Percentiles rank a stretch among this genome's conserved stretches.
Conservation (phyloP, 2,888 invertebrate species). For the Eilema griseolum region DNA sequence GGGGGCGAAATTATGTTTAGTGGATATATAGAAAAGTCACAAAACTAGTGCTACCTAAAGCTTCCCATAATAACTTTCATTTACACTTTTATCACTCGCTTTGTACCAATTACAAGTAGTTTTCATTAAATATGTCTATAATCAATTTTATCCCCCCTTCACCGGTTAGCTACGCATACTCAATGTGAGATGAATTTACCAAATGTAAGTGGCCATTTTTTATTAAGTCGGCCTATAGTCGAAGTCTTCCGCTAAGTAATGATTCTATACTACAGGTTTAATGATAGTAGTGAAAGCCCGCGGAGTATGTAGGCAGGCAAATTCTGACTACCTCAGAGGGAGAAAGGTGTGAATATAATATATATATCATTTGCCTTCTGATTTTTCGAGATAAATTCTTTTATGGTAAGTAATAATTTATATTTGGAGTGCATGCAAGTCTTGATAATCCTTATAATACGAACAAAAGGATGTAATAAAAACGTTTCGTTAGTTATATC, state of each 20-base stretch:
- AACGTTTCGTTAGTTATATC: constrained; percentile 24
- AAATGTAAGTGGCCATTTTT: not conserved
- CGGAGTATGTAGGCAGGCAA: not conserved
- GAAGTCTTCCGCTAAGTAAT: not conserved
- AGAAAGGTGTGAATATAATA: not conserved
- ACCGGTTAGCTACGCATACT: not conserved
- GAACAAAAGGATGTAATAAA: constrained; percentile 46
- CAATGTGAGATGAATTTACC: not conserved
- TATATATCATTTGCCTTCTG: not conserved
- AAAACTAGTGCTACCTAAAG: no score
- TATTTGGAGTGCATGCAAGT: constrained; percentile 33
- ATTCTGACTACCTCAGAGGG: not conserved
- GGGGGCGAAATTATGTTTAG: no score
- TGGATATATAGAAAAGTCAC: no score
- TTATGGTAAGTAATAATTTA: constrained; percentile 19
- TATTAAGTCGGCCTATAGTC: not conserved
- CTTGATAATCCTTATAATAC: constrained; percentile 37
- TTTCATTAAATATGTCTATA: not conserved
- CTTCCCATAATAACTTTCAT: not conserved
- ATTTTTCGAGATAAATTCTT: constrained; percentile 11
- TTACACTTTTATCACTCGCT: not conserved
- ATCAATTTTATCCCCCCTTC: no score
- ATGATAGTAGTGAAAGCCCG: not conserved
- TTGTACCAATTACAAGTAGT: not conserved
- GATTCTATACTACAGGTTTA: not conserved